These are phyloP conservation scores for Cartodere bifasciata DNA, from an alignment of 2,888 invertebrate species.

Conservation along the genomic window DNA sequence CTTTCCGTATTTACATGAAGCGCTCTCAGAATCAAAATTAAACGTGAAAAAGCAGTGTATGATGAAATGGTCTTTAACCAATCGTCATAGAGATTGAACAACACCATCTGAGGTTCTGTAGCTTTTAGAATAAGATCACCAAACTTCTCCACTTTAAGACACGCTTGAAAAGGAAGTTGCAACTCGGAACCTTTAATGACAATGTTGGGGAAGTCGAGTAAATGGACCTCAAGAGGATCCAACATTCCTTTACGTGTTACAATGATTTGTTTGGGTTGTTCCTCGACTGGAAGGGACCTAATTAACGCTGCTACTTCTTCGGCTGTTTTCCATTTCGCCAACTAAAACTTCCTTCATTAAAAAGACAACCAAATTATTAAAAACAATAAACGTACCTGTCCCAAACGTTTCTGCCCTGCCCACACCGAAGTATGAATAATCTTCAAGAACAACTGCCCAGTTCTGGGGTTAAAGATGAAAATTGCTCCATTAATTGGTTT, in stretches of 20 bases:
- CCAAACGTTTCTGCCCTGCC: slow-evolving; percentile 99
- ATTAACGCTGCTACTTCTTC: slow-evolving; percentile 99
- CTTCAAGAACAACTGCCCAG: slow-evolving; percentile 97
- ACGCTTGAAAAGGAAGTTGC: slow-evolving; percentile 97
- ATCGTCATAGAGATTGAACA: slow-evolving; percentile 98
- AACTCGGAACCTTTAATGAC: slow-evolving; percentile 99
- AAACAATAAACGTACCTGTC: slow-evolving; percentile 48
- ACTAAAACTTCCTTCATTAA: slow-evolving; percentile 36
- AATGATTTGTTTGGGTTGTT: slow-evolving; percentile 99
- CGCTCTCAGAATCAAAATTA: slow-evolving; percentile 92
- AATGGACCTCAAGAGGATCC: slow-evolving; percentile 98
- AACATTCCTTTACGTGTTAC: slow-evolving; percentile 99
- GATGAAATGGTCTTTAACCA: slow-evolving; percentile 99
- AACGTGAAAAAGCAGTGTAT: slow-evolving; percentile 95
- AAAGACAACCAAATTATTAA: slow-evolving; percentile 7
- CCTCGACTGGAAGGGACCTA: slow-evolving; percentile 96
- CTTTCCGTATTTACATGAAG: slow-evolving; percentile 98
- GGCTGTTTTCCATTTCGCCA: slow-evolving; percentile 99
- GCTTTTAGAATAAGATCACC: slow-evolving; percentile 98
- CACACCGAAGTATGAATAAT: slow-evolving; percentile 99
- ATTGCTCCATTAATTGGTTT: slow-evolving; percentile 99
- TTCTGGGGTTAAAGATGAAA: slow-evolving; percentile 98
- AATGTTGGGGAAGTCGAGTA: slow-evolving; percentile 99
- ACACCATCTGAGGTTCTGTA: slow-evolving; percentile 98
- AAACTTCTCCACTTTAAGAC: slow-evolving; percentile 97